A percentile compares a stretch with the other conserved stretches of the same genome.
phyloP scores from a whole-genome alignment of 2,113 vertebrate genomes.

The Seriola dumerili region DNA sequence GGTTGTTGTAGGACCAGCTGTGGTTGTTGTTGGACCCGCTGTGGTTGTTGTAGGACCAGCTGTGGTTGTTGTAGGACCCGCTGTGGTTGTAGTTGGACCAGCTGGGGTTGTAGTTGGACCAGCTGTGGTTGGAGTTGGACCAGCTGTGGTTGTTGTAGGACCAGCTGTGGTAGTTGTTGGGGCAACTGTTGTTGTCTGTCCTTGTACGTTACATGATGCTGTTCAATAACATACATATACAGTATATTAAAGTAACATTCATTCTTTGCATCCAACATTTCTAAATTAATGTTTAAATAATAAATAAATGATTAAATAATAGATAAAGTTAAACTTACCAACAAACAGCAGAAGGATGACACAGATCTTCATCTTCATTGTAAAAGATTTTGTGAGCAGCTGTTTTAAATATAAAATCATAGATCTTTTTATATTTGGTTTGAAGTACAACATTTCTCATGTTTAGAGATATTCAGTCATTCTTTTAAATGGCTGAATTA shows the following conservation, averaged over 20 bases:
- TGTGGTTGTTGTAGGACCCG: neutral
- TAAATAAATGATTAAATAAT: too few species aligned
- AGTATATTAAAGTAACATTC: too few species aligned
- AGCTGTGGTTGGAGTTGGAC: neutral
- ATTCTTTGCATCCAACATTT: too few species aligned
- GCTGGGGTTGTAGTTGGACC: neutral
- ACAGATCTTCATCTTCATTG: slow-evolving; percentile 7
- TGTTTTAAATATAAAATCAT: neutral
- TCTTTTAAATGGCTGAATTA: too few species aligned
- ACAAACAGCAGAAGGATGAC: slow-evolving; percentile 1
- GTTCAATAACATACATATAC: neutral
- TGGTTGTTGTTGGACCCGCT: neutral
- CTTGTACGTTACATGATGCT: neutral
- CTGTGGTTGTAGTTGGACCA: neutral
- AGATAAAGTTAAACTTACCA: neutral
- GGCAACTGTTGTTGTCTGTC: neutral
- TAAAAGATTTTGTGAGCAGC: neutral
- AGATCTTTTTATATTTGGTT: too few species aligned
- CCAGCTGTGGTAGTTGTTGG: neutral
- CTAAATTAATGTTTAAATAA: too few species aligned
- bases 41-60: too few species aligned
- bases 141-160: neutral
- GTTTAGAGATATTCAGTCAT: too few species aligned
- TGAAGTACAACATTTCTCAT: too few species aligned
- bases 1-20: neutral